A percentile compares a stretch with the other conserved stretches of the same genome.
Conservation (phyloP, 2,113 vertebrate genomes). For the Porphyrio hochstetteri region DNA sequence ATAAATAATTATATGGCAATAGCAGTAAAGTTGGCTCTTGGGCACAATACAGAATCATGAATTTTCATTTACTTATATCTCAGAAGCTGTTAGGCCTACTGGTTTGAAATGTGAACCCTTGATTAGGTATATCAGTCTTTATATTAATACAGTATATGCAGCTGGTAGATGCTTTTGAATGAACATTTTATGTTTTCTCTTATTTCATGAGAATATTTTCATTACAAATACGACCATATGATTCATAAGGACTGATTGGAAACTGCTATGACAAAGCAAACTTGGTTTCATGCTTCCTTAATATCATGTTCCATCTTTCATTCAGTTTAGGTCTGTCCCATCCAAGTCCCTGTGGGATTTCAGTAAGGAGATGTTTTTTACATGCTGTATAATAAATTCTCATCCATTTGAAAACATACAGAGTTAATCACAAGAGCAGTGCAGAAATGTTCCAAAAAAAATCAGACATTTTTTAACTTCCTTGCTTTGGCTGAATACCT, state of each 20-base stretch:
- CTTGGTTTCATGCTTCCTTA: not conserved
- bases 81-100: constrained; percentile 59
- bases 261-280: not conserved
- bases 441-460: not conserved
- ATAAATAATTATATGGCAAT: constrained; percentile 86
- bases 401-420: not conserved
- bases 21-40: constrained; percentile 74
- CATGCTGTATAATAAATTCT: not conserved
- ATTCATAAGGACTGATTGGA: not conserved
- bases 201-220: constrained; percentile 15
- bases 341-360: not conserved
- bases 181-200: not conserved
- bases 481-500: not conserved
- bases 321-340: not conserved
- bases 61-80: constrained; percentile 74
- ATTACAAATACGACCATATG: not conserved
- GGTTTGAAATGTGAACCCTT: constrained; percentile 34
- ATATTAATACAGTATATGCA: not conserved
- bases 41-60: constrained; percentile 74
- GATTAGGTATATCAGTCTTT: constrained; percentile 41
- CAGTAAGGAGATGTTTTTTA: not conserved
- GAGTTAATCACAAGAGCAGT: not conserved
- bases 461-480: not conserved
- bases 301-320: not conserved
- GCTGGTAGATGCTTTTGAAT: not conserved